Conservation (phyloP, 1,140 invertebrate genomes). For the Dendroctonus valens region DNA sequence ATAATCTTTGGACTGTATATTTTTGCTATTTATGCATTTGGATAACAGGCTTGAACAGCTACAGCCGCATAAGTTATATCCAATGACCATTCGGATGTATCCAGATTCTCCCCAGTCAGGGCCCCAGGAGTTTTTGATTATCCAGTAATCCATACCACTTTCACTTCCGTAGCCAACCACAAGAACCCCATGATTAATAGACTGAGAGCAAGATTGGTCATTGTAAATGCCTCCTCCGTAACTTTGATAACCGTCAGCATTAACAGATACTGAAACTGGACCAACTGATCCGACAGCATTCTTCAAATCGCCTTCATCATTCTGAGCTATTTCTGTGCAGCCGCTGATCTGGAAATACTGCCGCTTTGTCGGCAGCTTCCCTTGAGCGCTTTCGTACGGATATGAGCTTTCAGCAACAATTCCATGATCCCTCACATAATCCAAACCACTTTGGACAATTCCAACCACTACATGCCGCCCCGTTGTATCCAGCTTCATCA, state of each 20-base stretch:
- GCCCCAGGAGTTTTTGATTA: conserved; percentile 85
- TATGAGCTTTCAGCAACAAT: conserved; percentile 34
- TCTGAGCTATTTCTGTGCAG: conserved; percentile 41
- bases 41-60: conserved; percentile 14
- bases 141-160: conserved; percentile 69
- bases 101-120: conserved; percentile 79
- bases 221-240: conserved; percentile 34
- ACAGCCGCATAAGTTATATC: conserved; percentile 10
- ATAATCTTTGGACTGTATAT: too few relatives aligned
- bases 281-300: conserved; percentile 61
- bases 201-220: conserved; percentile 13
- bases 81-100: conserved; percentile 87
- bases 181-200: conserved; percentile 36
- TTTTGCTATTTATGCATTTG: neutral
- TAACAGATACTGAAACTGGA: conserved; percentile 84
- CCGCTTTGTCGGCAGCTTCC: conserved; percentile 15
- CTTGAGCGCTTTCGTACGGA: conserved; percentile 31
- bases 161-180: conserved; percentile 49
- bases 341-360: conserved; percentile 4
- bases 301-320: conserved; percentile 45
- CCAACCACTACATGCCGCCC: conserved; percentile 32
- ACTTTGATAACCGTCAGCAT: conserved; percentile 59
- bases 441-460: conserved; percentile 31
- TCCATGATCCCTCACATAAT: conserved; percentile 54
- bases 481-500: conserved; percentile 20